phyloP scores from a whole-genome alignment of 2,888 invertebrate species.

The Athetis lepigone region DNA sequence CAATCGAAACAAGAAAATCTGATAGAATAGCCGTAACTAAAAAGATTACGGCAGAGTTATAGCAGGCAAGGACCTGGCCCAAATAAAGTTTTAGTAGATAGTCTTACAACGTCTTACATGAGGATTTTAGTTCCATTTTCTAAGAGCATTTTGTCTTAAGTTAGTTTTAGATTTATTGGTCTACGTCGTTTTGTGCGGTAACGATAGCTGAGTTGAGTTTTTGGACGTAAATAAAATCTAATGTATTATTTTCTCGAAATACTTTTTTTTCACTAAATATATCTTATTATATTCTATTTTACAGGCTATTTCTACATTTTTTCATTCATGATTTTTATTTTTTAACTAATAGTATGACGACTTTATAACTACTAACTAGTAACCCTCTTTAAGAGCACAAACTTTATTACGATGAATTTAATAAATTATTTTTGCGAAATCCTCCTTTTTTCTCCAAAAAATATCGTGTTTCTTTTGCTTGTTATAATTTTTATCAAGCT shows the following conservation, averaged over 20 bases:
- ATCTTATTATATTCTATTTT: too few species aligned
- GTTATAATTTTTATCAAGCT: too few species aligned
- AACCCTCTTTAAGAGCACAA: too few species aligned
- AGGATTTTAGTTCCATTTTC: conserved; percentile 34
- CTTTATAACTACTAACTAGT: too few species aligned
- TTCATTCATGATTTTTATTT: too few species aligned
- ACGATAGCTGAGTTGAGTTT: background rate
- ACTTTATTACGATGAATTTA: too few species aligned
- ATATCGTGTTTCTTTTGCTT: too few species aligned
- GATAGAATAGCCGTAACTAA: background rate
- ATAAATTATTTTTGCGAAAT: too few species aligned
- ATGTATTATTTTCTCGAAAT: background rate
- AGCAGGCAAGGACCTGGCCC: conserved; percentile 3
- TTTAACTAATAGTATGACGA: too few species aligned
- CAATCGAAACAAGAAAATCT: conserved; percentile 1
- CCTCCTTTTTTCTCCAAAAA: too few species aligned
- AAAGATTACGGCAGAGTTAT: conserved; percentile 43
- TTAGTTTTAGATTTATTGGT: conserved; percentile 24
- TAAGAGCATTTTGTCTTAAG: conserved; percentile 20
- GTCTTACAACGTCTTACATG: conserved; percentile 4
- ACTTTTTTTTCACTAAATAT: background rate
- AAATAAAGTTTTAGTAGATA: conserved; percentile 49
- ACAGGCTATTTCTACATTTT: too few species aligned
- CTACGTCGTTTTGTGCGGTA: background rate
- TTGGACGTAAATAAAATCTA: background rate